phyloP scores from a whole-genome alignment of 2,113 vertebrate genomes.

The Melospiza georgiana region DNA sequence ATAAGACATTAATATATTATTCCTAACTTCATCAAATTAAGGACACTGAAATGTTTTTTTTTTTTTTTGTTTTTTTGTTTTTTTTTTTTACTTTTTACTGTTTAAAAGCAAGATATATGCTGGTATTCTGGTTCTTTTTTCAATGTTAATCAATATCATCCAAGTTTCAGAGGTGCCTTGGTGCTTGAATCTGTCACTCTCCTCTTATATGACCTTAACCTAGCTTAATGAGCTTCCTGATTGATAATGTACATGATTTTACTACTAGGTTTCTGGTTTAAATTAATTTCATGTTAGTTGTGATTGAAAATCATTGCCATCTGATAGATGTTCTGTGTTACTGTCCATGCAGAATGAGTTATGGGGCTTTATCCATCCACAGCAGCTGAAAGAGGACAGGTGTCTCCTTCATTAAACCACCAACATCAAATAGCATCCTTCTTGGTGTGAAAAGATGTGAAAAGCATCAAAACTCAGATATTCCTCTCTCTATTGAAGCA shows the following conservation, averaged over 20 bases:
- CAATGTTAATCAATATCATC: background rate
- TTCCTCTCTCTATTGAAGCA: background rate
- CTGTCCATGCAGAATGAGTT: background rate
- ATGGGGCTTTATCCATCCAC: background rate
- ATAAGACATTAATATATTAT: background rate
- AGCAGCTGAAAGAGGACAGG: background rate
- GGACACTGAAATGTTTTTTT: background rate
- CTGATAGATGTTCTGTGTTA: background rate
- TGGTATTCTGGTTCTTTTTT: background rate
- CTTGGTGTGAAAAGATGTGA: background rate
- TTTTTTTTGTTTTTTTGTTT: background rate
- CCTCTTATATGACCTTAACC: background rate
- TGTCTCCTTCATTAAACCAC: background rate
- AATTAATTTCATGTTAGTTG: constrained; percentile 1
- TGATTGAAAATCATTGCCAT: background rate
- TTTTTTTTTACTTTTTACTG: background rate
- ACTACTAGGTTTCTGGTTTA: background rate
- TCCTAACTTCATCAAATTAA: background rate
- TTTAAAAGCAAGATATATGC: background rate
- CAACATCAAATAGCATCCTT: background rate
- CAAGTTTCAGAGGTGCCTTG: background rate
- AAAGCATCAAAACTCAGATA: background rate
- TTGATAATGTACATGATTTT: background rate
- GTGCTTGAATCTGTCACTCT: background rate
- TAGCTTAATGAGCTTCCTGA: background rate